Evolutionary conservation across 2,113 vertebrate genomes (phyloP), one percentile per base, ranked within the genome.

Genomic region (Oreochromis aureus): DNA sequence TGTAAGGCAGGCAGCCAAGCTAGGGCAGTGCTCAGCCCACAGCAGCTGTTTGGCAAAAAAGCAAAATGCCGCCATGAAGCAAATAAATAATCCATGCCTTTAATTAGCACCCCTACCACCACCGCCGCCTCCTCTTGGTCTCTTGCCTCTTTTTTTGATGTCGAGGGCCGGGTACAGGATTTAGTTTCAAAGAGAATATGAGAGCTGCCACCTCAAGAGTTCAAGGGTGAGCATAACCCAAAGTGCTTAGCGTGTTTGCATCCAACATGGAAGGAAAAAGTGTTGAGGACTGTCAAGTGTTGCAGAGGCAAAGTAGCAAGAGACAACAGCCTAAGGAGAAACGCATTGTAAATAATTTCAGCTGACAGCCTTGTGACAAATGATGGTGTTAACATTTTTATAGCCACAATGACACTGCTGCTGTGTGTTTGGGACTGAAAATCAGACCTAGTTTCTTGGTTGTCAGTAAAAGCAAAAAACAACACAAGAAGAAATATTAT

Each of bases 31-130:
- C 53, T 89, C 89, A 85, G 69, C 88, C 85, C 83, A 58, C 69
- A 91, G 87, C 93, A 93, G 88, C 91, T 93, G 91, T 89, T 91
- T 92, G 88, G 86, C 89, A 93, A 91, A 85, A 83, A 83, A 61
- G 79, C 83, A 90, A 91, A 93, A 92, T 89, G 85, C 88, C 93
- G 88, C 93, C 32, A 10, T 9, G n/a, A 88, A 86, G 87, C 80
- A 86, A 90, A 92, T 88, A 91, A 93, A 92, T 93, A 94, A 91
- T 89, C 90, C 89, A 88, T 88, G 88, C 80, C 84, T 94, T 89
- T 90, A 93, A 92, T 92, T 90, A 94, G 85, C 79, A 63, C 22
- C 86, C 82, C 51, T 9, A 36, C 85, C 5, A 4, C 76, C 34
- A 34, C 55, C 32, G 2, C 58, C 54, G 3, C 41, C 51, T 66